A percentile compares a stretch with the other conserved stretches of the same genome.
Conservation (phyloP, 2,797 vertebrate genomes). For the Lepidocolaptes lacrymiger region DNA sequence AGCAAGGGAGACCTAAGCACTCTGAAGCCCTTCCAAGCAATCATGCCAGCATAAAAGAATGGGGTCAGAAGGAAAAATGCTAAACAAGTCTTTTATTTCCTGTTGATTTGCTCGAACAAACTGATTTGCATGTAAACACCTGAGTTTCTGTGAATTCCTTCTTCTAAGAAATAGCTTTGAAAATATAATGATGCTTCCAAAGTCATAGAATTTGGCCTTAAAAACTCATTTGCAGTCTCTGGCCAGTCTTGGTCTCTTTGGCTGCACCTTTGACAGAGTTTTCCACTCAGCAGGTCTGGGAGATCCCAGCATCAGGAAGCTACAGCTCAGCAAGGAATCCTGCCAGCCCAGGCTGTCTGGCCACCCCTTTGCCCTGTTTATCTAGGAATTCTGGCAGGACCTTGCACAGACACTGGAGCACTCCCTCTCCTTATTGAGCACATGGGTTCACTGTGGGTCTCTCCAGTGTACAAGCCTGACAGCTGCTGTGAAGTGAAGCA, state of each 20-base stretch:
- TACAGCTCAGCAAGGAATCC: neutral
- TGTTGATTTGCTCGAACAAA: conserved; percentile 5
- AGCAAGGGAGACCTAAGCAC: neutral
- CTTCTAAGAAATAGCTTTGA: neutral
- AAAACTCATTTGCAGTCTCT: neutral
- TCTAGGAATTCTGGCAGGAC: neutral
- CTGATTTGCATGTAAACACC: neutral
- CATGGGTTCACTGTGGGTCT: accelerated
- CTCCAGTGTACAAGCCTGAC: accelerated
- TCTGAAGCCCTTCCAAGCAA: neutral
- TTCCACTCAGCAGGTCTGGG: neutral
- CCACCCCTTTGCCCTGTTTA: accelerated
- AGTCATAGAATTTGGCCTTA: neutral
- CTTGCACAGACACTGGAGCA: neutral
- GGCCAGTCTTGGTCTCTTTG: neutral
- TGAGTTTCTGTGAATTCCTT: neutral
- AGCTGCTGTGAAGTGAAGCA: neutral
- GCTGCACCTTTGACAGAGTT: neutral
- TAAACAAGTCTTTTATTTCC: neutral
- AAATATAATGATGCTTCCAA: neutral
- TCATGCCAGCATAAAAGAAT: neutral
- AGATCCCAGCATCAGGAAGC: neutral
- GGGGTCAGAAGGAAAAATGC: neutral
- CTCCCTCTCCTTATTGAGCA: accelerated
- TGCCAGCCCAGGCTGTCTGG: accelerated